Conservation (phyloP, 1,140 invertebrate genomes). For the Matsumurasca onukii region DNA sequence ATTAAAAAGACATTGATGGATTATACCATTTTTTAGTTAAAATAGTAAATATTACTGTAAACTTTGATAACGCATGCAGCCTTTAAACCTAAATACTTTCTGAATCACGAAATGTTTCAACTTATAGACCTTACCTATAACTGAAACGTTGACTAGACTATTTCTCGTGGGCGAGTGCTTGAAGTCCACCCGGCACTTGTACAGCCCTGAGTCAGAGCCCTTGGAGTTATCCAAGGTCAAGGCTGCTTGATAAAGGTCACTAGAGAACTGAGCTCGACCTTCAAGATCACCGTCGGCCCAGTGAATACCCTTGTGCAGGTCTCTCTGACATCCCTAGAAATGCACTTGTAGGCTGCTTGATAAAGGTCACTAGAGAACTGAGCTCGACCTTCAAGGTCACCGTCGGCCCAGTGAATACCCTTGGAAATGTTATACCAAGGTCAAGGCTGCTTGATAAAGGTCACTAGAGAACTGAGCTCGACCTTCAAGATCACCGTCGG, state of each 20-base stretch:
- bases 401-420: slow-evolving; percentile 66
- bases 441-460: slow-evolving; percentile 55
- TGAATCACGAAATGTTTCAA: too few species aligned
- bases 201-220: slow-evolving; percentile 65
- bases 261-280: slow-evolving; percentile 61
- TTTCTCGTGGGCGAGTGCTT: slow-evolving; percentile 67
- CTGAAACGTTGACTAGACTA: slow-evolving; percentile 66
- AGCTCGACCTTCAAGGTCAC: slow-evolving; percentile 58
- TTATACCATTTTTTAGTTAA: too few species aligned
- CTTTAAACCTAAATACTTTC: too few species aligned
- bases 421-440: slow-evolving; percentile 57
- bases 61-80: too few species aligned
- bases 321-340: slow-evolving; percentile 55
- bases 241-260: slow-evolving; percentile 54
- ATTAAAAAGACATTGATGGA: too few species aligned
- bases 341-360: slow-evolving; percentile 56
- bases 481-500: slow-evolving; percentile 58
- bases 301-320: slow-evolving; percentile 56
- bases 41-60: too few species aligned
- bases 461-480: slow-evolving; percentile 60
- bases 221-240: slow-evolving; percentile 56
- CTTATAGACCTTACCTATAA: slow-evolving; percentile 60
- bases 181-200: slow-evolving; percentile 75
- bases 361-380: slow-evolving; percentile 57
- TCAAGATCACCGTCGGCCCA: slow-evolving; percentile 62